Base-by-base conservation (phyloP, 2,113 vertebrate species). In the Lutjanus erythropterus region DNA sequence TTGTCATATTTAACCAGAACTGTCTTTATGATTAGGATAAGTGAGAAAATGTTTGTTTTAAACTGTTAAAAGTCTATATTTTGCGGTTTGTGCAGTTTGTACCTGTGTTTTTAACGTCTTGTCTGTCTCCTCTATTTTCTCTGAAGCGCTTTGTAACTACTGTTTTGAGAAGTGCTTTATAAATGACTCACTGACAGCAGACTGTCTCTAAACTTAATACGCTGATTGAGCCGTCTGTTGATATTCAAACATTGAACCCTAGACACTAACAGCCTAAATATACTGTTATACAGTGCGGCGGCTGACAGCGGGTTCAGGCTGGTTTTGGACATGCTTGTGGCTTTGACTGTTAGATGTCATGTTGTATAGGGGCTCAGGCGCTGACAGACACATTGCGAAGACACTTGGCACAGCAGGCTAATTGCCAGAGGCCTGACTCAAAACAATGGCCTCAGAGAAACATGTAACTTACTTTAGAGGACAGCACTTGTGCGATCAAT, bases 381-480 rank as follows among this genome's bases (percentile, higher is more conserved):
- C 65, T 71, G 81, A 67, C 80, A 27, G 76, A 69, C 50, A 27
- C 39, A 18, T 77, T 14, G 77, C 3, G 44, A 66, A 64, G 81
- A 84, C 84, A 70, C 75, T 76, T 83, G 65, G 61, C 83, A 73
- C 80, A 84, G 78, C 71, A 8, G 73, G 23, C 60, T 73, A n/a
- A 59, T 79, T 83, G 69, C 66, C 52, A 75, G 59, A 61, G 58
- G 49, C 66, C 56, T 59, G 53, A 56, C 52, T 56, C 53, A 9
- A 44, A 84, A 90, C 77, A 89, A 82, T 74, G 56, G 50, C 71
- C 80, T 85, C 58, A 89, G 68, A 86, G 78, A 21, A 53, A 55
- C 25, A 56, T 64, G 49, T 29, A 46, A 68, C 62, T 77, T 80
- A 64, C 73, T 37, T n/a, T 66, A 60, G 81, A 81, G 50, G 60